Evolutionary conservation across 1,140 invertebrate species (phyloP).

Genomic region (fruit fly (Drosophila melanogaster)): Release_6_plus_ISO1_MT NT_033777.3:26034001-26034500

Average conservation of each 20-base stretch:
- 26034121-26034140: background rate
- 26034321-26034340: too few species aligned
- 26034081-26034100: background rate
- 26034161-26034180: background rate
- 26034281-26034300: too few species aligned
- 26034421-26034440: background rate
- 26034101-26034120: constrained; percentile 18
- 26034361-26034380: background rate
- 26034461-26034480: constrained; percentile 35
- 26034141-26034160: background rate
- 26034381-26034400: background rate
- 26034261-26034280: background rate
- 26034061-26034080: background rate
- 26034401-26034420: constrained; percentile 17
- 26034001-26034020: constrained; percentile 45
- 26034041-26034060: background rate
- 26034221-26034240: background rate
- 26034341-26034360: background rate
- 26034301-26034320: too few species aligned
- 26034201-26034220: constrained; percentile 19
- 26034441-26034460: constrained; percentile 32
- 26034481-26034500: constrained; percentile 45
- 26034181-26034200: background rate
- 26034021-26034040: constrained; percentile 2
- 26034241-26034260: constrained; percentile 13